Conservation (phyloP, 2,113 vertebrate genomes). For the Brachyhypopomus gauderio region DNA sequence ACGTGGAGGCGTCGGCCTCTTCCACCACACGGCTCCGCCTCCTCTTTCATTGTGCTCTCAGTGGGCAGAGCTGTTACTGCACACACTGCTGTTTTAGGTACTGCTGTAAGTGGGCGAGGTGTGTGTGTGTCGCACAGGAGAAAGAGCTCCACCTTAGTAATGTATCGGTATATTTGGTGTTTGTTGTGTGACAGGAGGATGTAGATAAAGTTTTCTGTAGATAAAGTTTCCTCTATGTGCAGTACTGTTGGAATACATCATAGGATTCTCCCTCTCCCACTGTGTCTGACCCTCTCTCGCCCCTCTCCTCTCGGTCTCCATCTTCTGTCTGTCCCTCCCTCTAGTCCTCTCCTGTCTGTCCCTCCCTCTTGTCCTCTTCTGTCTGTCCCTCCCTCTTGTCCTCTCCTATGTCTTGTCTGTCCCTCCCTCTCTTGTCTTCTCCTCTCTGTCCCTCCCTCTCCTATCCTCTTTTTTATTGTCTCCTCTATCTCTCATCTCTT, state of each 20-base stretch:
- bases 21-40: no score
- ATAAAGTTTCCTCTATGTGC: not conserved
- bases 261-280: constrained; percentile 48
- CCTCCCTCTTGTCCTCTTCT: not conserved
- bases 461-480: not conserved
- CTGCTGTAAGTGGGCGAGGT: no score
- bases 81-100: no score
- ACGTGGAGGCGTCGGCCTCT: no score
- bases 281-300: constrained; percentile 54
- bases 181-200: constrained; percentile 17
- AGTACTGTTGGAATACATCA: constrained; percentile 25
- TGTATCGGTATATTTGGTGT: not conserved
- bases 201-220: constrained; percentile 1
- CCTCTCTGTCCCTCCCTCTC: not conserved
- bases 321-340: no score
- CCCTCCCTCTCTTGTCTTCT: no score
- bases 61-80: no score
- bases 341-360: no score
- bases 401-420: not conserved
- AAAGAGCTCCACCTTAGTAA: not conserved
- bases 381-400: no score
- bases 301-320: not conserved
- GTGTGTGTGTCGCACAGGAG: not conserved
- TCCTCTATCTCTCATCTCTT: not conserved
- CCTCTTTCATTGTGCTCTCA: no score